Conservation (phyloP, 2,113 vertebrate species). For the Xiphophorus maculatus region DNA sequence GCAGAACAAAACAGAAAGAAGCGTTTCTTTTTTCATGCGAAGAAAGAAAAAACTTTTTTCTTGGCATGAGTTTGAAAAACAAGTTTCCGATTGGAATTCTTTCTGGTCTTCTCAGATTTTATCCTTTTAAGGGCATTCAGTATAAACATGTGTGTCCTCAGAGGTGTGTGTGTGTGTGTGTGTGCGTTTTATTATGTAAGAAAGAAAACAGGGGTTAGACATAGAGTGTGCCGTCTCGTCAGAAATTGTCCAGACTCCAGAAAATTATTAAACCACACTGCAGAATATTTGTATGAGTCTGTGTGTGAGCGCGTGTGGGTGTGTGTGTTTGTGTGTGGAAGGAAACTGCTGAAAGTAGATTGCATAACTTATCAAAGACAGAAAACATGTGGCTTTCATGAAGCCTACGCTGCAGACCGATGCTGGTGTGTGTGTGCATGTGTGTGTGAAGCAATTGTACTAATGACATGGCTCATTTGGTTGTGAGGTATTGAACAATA, state of each 20-base stretch:
- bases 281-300: too few species aligned
- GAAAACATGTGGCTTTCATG: conserved; percentile 69
- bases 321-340: background rate
- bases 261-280: background rate
- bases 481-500: background rate
- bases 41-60: background rate
- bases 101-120: conserved; percentile 9
- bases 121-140: conserved; percentile 48
- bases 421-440: background rate
- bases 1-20: background rate
- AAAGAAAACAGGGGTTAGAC: conserved; percentile 41
- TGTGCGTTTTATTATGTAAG: background rate
- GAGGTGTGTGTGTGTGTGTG: background rate
- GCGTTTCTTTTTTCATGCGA: too few species aligned
- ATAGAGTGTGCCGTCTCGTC: conserved; percentile 2
- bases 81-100: background rate
- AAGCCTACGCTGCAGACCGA: conserved; percentile 20
- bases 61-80: background rate
- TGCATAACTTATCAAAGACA: conserved; percentile 52
- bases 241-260: conserved; percentile 14
- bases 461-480: background rate
- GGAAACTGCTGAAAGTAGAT: conserved; percentile 15
- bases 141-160: conserved; percentile 23
- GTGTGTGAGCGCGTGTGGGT: too few species aligned
- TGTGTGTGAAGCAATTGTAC: background rate